These are phyloP conservation scores for Enoplolaimus lenunculus DNA, from an alignment of 2,888 invertebrate genomes.

Conservation along the genomic window DNA sequence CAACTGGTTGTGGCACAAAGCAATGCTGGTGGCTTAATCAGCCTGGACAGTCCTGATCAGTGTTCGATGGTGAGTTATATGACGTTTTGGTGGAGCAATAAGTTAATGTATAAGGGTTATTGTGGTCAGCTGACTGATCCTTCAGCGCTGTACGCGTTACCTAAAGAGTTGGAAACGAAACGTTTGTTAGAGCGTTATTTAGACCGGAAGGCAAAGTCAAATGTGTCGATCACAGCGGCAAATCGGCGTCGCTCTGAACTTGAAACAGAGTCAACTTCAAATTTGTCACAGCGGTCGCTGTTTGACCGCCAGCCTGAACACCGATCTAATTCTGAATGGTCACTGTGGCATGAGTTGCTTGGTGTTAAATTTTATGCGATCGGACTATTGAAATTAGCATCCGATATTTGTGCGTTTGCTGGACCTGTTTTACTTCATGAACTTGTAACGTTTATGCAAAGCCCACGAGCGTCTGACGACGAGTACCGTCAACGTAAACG, in stretches of 20 bases:
- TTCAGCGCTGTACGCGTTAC: background rate
- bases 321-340: background rate
- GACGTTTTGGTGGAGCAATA: background rate
- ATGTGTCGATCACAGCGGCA: background rate
- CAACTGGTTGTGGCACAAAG: background rate
- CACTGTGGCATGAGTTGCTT: constrained; percentile 58
- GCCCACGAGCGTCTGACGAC: constrained; percentile 54
- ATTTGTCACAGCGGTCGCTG: background rate
- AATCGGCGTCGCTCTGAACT: background rate
- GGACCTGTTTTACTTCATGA: constrained; percentile 73
- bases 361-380: constrained; percentile 68
- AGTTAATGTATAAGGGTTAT: background rate
- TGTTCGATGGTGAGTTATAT: background rate
- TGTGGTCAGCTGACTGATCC: background rate
- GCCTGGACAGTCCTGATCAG: background rate
- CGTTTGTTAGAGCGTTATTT: background rate
- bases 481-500: too few species aligned
- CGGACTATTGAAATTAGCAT: constrained; percentile 63
- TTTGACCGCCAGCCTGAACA: too few species aligned
- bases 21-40: background rate
- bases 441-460: constrained; percentile 63
- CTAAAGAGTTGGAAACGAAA: background rate
- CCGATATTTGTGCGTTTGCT: constrained; percentile 69
- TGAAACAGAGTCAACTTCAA: background rate
- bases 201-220: background rate